Conservation (phyloP, 2,113 vertebrate species). For the Myotis lucifugus region DNA sequence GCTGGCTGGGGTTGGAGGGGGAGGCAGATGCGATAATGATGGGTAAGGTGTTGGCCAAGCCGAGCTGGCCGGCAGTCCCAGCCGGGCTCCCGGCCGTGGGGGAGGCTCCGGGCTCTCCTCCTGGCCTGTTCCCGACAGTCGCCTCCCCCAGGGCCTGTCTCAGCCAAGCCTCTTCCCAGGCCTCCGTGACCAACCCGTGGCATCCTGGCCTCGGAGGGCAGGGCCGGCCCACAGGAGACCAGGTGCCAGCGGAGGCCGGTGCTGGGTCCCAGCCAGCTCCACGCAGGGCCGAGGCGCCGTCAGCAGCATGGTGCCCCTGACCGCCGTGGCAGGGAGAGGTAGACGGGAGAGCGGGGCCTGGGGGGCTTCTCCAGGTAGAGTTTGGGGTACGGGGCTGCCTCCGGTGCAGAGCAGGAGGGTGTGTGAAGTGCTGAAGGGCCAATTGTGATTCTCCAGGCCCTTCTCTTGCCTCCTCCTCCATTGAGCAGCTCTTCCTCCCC, state of each 20-base stretch:
- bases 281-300: rapidly evolving
- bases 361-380: neutral
- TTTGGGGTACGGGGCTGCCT: neutral
- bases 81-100: neutral
- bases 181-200: neutral
- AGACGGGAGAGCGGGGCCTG: rapidly evolving
- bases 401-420: neutral
- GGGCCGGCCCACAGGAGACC: neutral
- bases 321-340: neutral
- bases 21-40: neutral
- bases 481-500: neutral
- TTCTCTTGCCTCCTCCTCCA: neutral
- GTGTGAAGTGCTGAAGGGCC: neutral
- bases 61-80: neutral
- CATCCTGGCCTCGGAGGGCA: neutral
- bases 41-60: neutral
- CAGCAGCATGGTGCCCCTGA: neutral
- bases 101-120: neutral
- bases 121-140: neutral
- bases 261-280: neutral
- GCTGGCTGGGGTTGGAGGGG: neutral
- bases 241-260: neutral
- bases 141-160: neutral
- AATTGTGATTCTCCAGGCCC: neutral
- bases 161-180: neutral